Evolutionary conservation across 2,113 vertebrate species (phyloP), one percentile per base, ranked within the genome.

Genomic region (Cariama cristata): DNA sequence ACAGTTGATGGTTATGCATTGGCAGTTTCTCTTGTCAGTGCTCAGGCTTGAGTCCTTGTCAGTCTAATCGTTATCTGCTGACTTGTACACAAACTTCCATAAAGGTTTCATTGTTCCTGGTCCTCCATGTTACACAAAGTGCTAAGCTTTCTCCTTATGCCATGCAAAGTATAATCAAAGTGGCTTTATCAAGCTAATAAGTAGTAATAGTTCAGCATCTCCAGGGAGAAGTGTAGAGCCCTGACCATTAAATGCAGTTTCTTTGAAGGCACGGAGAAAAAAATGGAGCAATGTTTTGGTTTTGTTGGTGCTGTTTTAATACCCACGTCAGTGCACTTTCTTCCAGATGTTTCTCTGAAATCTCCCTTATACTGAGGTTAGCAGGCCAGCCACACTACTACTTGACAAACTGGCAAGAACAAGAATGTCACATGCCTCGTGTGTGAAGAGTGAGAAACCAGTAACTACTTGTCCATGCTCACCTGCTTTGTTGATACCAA

Each of bases 341-440:
- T 17, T 91, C 62, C 66, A 88, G 19, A 30, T 66, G 27, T 28
- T 88, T 63, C 23, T 50, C 58, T 62, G 7, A 24, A 73, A 38
- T 53, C 28, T 63, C 38, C 23, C 12, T 14, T 6, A 1, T 35
- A 2, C 12, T 23, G 60, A 63, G 11, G 6, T 55, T 53, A 30
- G 10, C 32, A 38, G 56, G 17, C 49, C 47, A 89, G 49, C 49
- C 86, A 1, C 8, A 3, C 42, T 15, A 3, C 15, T 47, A 2
- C n/a, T 33, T 52, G 33, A 7, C 27, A 59, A 59, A 79, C 12
- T 30, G 33, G 21, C n/a, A 52, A 35, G 49, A 66, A 45, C 16
- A 38, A 56, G 55, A 79, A 13, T 0, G 0, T 63, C 26, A 5
- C 6, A 2, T 66, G 8, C 32, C 20, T 38, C 44, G 8, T 79